Evolutionary conservation across 2,113 vertebrate species (phyloP), one percentile per base, ranked within the genome.

Genomic region (Edolisoma coerulescens): DNA sequence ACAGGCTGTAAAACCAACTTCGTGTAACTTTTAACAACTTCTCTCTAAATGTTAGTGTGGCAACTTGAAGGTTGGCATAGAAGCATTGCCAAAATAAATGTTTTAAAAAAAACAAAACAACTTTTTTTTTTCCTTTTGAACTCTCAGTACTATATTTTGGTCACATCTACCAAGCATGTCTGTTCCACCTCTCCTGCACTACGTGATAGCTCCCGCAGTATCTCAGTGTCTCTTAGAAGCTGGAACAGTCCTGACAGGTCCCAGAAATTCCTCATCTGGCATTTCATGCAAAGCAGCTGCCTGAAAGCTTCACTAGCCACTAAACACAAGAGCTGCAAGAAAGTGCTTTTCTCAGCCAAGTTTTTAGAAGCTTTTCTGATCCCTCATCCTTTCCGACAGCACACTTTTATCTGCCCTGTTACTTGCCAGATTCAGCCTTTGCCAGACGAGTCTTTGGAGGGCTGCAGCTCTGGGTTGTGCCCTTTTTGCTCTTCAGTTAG

Each of bases 281-380:
- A 73, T 41, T 92, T 92, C 63, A 80, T 30, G 69, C 81, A 41
- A 83, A 53, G 59, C 75, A 93, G 79, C 79, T 73, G 67, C 59
- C 80, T 80, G 71, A 77, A 86, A 86, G 91, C 76, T 90, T 90
- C 93, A 57, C 49, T 57, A 28, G 80, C 89, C 89, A 84, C 86
- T 64, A 33, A 53, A 89, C 16, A 67, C 8, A 42, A 86, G 71
- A 90, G 79, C 89, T 90, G 53, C 41, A 56, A 85, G 57, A 39
- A 83, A 92, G 49, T 60, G 80, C 59, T 93, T 90, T 92, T 86
- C 83, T 53, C 89, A 94, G 91, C 79, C 95, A 95, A 90, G 83
- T 69, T 70, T 61, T 73, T 7, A 52, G 37, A 60, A 83, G 71
- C 75, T 86, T 60, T 76, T 49, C 59, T 87, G 76, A 16, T 59